Percentiles rank a stretch among this genome's conserved stretches.
Evolutionary conservation across 92 coral and sea anemone genomes (phyloP).

Genomic region (Galaxea fascicularis): DNA sequence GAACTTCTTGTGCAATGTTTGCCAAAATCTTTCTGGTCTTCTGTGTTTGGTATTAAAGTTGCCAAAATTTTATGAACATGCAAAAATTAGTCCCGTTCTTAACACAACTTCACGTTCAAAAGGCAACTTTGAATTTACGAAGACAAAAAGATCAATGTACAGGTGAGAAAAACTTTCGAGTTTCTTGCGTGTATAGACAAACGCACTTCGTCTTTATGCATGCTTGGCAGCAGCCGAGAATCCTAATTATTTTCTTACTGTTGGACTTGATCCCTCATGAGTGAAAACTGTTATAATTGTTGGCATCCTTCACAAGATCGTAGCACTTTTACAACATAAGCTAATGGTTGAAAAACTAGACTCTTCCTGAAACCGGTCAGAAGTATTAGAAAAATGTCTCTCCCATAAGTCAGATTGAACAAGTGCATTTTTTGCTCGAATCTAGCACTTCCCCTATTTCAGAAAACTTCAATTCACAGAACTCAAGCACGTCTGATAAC

Average conservation of each 20-base stretch:
- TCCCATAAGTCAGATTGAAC: background rate
- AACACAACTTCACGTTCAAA: too few relatives aligned
- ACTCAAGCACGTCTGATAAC: background rate
- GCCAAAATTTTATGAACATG: too few relatives aligned
- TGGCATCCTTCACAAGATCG: background rate
- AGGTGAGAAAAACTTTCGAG: too few relatives aligned
- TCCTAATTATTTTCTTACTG: background rate
- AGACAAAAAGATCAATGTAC: too few relatives aligned
- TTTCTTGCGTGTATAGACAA: too few relatives aligned
- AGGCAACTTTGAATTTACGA: too few relatives aligned
- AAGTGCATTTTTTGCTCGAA: background rate
- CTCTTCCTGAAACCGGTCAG: background rate
- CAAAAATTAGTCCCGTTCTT: too few relatives aligned
- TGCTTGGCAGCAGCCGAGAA: constrained; percentile 21
- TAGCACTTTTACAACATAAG: background rate
- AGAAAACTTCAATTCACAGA: background rate
- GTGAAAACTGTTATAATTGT: background rate
- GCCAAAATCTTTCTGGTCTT: too few relatives aligned
- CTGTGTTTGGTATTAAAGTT: too few relatives aligned
- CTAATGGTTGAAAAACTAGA: background rate
- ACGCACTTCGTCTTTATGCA: too few relatives aligned
- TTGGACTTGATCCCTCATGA: too few relatives aligned
- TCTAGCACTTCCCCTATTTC: background rate
- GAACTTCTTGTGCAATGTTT: too few relatives aligned
- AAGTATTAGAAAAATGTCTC: background rate